Conservation (phyloP, 1,140 invertebrate genomes). For the Pogonomyrmex barbatus region DNA sequence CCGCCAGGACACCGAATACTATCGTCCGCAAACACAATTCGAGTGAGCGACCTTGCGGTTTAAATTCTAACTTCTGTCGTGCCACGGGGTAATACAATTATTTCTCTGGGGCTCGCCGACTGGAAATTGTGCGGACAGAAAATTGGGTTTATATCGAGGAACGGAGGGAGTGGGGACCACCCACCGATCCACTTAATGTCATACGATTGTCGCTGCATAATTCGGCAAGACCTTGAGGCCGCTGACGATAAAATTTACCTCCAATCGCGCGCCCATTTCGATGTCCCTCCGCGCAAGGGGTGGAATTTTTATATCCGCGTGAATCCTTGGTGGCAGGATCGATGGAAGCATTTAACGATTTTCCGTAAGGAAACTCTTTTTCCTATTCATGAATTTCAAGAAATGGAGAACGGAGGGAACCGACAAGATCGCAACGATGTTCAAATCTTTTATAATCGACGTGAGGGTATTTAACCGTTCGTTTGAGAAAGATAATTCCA, state of each 20-base stretch:
- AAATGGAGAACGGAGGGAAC: background rate
- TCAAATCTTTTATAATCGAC: conserved; percentile 3
- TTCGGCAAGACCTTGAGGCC: conserved; percentile 44
- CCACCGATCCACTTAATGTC: conserved; percentile 5
- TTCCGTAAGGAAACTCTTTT: too few species aligned
- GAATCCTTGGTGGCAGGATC: background rate
- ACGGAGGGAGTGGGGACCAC: background rate
- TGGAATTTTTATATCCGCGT: background rate
- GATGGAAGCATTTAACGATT: background rate
- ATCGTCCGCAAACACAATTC: conserved; percentile 72
- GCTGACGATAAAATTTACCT: background rate
- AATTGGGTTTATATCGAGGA: conserved; percentile 61
- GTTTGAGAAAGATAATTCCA: conserved; percentile 1
- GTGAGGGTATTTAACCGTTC: background rate
- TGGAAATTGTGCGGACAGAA: conserved; percentile 73
- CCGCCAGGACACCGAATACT: conserved; percentile 28
- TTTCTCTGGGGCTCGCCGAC: conserved; percentile 48
- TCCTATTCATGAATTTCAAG: background rate
- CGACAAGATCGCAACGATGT: background rate
- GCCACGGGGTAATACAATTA: conserved; percentile 71
- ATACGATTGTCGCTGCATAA: conserved; percentile 44
- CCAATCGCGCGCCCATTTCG: background rate
- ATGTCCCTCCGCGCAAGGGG: background rate
- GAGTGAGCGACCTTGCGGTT: conserved; percentile 72
- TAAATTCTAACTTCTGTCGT: conserved; percentile 73